Percentiles rank a stretch among this genome's conserved stretches.
Evolutionary conservation across 2,113 vertebrate species (phyloP).

Genomic region (Burhinus oedicnemus): DNA sequence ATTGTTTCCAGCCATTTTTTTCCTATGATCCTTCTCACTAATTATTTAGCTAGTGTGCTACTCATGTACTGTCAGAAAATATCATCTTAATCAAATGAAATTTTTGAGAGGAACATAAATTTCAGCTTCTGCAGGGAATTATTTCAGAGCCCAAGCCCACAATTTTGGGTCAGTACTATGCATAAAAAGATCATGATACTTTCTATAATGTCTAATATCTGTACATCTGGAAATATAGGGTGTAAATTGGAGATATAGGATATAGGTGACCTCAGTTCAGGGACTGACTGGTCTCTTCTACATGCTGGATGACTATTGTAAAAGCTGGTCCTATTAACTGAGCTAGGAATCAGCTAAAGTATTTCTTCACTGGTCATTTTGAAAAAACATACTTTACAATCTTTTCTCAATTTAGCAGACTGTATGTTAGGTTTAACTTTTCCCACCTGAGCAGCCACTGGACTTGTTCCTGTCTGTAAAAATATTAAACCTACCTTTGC

Average conservation of each 20-base stretch:
- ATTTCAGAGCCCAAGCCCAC: not conserved
- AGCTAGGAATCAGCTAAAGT: not conserved
- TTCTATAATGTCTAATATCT: not conserved
- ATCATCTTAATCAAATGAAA: not conserved
- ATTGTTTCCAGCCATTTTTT: not conserved
- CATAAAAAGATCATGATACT: not conserved
- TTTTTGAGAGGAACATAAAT: not conserved
- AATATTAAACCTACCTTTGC: not conserved
- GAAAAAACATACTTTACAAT: not conserved
- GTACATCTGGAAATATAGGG: not conserved
- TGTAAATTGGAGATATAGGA: not conserved
- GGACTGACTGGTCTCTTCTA: not conserved
- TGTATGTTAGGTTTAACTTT: not conserved
- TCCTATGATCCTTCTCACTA: not conserved
- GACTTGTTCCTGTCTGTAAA: not conserved
- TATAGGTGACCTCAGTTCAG: not conserved
- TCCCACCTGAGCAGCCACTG: not conserved
- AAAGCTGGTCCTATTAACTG: not conserved
- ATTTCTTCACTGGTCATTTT: not conserved
- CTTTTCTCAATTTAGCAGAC: not conserved
- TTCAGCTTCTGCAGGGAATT: not conserved
- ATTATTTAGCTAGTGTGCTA: not conserved
- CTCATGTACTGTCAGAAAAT: not conserved
- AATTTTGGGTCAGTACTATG: not conserved
- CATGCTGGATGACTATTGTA: not conserved